Base-by-base conservation (phyloP, 1,140 invertebrate genomes). In the Caligus rogercresseyi region DNA sequence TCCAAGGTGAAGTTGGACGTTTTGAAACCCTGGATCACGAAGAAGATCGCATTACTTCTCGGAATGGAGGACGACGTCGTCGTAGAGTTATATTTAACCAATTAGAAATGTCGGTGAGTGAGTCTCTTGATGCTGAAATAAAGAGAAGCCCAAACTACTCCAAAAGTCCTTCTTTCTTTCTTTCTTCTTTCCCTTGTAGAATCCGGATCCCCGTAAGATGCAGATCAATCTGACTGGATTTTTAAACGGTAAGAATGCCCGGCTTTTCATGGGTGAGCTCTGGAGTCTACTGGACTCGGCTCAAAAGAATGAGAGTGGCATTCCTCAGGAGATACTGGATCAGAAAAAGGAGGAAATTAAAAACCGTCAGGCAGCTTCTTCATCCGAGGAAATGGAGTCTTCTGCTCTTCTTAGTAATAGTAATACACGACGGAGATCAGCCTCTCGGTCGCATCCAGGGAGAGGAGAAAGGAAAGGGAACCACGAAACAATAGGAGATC, bases 141-240 rank as follows among this genome's bases (percentile, higher is more conserved):
- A 15, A 7, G 53, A 51, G 13, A 51, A 51, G 43, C 13, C 13
- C 13, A 51, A 14, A 51, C 13, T 51, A 51, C 16, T 51, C 16
- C 43, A 14, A 51, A 51, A 51, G 13, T 21, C 7, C 4, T 54
- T 21, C 53, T 16, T 15, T 54, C 11, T 56, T 20, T 65, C 18
- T 18, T 53, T 25, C 23, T 20, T 68, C 66, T 68, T 66, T 65
- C 69, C 66, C n/a, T 72, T 71, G 26, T 71, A 82, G 79, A 72
- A 75, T 77, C 90, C 94, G 19, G 93, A 98, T 78, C 92, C 92
- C 43, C 91, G 92, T 74, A 89, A 94, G 74, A 97, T 99, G 84
- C 95, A 98, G 79, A 98, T 99, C 69, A 98, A 98, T 76, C 77
- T 99, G 70, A 98, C 95, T 31, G 96, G 96, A 13, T 99, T 99